Percentiles rank a stretch among this genome's conserved stretches.
phyloP scores from a whole-genome alignment of 2,797 vertebrate species.

The Serranus cabrilla region DNA sequence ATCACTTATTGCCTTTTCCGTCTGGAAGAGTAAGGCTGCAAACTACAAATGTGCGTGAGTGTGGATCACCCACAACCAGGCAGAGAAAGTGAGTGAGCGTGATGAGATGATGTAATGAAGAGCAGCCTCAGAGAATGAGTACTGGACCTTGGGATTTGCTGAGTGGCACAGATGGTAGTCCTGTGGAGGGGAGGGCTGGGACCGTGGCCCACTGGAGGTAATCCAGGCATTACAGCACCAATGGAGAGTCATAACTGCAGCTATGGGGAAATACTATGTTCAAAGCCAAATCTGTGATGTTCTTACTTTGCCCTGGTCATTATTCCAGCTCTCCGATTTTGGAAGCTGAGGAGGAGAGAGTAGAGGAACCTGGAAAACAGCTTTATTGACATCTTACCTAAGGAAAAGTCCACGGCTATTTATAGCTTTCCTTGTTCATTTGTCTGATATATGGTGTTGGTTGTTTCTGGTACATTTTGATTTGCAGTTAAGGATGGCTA shows the following conservation, averaged over 20 bases:
- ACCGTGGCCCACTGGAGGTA: conserved; percentile 51
- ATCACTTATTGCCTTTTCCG: conserved; percentile 7
- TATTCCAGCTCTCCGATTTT: background rate
- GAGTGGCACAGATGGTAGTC: conserved; percentile 75
- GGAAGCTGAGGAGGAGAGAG: background rate
- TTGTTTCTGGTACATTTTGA: too few species aligned
- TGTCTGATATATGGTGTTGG: too few species aligned
- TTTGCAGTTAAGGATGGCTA: too few species aligned
- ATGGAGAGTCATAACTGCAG: conserved; percentile 44
- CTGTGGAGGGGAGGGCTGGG: conserved; percentile 47
- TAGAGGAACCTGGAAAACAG: background rate
- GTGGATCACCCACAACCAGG: conserved; percentile 41
- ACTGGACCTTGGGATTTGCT: conserved; percentile 67
- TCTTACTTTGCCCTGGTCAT: background rate
- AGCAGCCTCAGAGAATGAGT: conserved; percentile 40
- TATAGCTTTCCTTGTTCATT: too few species aligned
- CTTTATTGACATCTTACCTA: background rate
- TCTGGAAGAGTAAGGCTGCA: conserved; percentile 30
- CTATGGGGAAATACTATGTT: conserved; percentile 39
- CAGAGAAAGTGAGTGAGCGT: conserved; percentile 20
- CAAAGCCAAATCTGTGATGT: conserved; percentile 13
- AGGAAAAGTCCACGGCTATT: too few species aligned
- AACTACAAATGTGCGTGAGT: conserved; percentile 2
- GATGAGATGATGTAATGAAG: conserved; percentile 66
- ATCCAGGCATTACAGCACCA: conserved; percentile 68